Base-by-base conservation (phyloP, 1,140 invertebrate genomes). In the Trichonephila clavipes region DNA sequence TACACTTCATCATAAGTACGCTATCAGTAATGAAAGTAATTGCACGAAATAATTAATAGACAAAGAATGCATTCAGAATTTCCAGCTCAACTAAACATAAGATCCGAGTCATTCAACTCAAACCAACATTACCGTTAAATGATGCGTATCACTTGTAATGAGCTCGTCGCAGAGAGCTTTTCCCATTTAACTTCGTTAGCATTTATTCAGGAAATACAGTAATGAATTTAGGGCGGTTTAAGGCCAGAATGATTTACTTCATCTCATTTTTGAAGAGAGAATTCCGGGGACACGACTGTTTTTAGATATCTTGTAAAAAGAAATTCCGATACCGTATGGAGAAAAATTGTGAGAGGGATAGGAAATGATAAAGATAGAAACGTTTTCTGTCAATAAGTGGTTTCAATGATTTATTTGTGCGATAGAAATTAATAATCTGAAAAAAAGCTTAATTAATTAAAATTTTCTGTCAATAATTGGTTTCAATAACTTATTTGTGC, bases 101-200 rank as follows among this genome's bases (percentile, higher is more conserved):
- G 72, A 34, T 18, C 28, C 12, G 18, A 77, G 72, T 77, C 72
- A 77, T 77, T 77, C 24, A 77, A 77, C 72, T 77, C 14, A 12
- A 77, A 40, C 72, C 24, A 77, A 77, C 72, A 85, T 85, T 85
- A 85, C 28, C 21, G 44, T 51, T 34, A 59, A 85, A 85, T 61
- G 58, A 85, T 59, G 44, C 16, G 51, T 61, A 85, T 85, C 83
- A 85, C 58, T 85, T 85, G 24, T 85, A 85, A 85, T 85, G 51
- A 85, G 24, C 28, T 58, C 51, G 59, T 58, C n/a, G 51, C 51
- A 59, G 58, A 85, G 34, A 83, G 21, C 44, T 61, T 85, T 85
- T 85, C 83, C 40, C 83, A 85, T 85, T 85, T 59, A 85, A 85
- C 83, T 59, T 85, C 83, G 83, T 85, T 85, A 85, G 59, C 83